Conservation (phyloP, 2,113 vertebrate genomes). For the Strix aluco region DNA sequence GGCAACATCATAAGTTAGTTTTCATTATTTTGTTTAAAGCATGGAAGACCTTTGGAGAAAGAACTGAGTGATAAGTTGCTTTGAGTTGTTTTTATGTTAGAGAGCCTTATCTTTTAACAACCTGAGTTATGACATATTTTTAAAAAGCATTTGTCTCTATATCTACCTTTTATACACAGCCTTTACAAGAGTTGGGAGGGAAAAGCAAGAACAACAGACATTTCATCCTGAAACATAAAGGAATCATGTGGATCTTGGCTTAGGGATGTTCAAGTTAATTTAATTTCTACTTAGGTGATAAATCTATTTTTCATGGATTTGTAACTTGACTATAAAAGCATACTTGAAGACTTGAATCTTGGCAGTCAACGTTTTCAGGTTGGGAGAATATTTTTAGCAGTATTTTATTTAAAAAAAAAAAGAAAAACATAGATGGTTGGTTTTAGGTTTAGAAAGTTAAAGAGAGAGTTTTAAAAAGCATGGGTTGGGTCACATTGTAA, state of each 20-base stretch:
- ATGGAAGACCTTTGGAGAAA: not conserved
- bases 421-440: conserved; percentile 12
- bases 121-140: conserved; percentile 42
- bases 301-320: conserved; percentile 64
- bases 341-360: conserved; percentile 53
- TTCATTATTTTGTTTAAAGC: not conserved
- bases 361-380: conserved; percentile 43
- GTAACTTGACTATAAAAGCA: conserved; percentile 61
- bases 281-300: conserved; percentile 49
- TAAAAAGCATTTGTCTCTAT: conserved; percentile 32
- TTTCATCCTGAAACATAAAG: conserved; percentile 20
- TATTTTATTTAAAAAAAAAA: not conserved
- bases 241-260: conserved; percentile 49
- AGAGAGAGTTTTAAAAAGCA: not conserved
- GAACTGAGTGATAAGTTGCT: not conserved
- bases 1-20: not conserved
- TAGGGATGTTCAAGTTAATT: conserved; percentile 28
- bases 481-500: conserved; percentile 5
- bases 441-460: conserved; percentile 40
- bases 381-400: conserved; percentile 67
- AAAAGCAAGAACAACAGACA: not conserved
- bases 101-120: conserved; percentile 13
- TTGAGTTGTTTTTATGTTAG: not conserved
- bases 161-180: conserved; percentile 31
- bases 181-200: not conserved